phyloP scores from a whole-genome alignment of 2,797 vertebrate species.

The Yasuhikotakia modesta region DNA sequence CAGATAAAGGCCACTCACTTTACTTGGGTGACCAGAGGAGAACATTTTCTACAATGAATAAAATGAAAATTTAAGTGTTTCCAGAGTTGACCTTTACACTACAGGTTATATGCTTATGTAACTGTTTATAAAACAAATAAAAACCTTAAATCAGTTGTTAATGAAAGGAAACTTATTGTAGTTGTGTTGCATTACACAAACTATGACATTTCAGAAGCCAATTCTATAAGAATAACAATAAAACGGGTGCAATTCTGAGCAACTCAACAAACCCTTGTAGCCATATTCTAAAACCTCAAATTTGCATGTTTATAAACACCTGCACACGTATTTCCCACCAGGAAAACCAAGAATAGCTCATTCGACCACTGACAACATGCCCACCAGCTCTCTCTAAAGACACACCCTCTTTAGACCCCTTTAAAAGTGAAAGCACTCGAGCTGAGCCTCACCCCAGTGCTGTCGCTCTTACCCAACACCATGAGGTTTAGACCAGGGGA shows the following conservation, averaged over 20 bases:
- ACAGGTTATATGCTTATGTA: too few species aligned
- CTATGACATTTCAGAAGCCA: neutral
- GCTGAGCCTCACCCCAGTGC: neutral
- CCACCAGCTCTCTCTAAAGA: neutral
- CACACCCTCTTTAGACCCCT: neutral
- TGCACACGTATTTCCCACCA: conserved; percentile 18
- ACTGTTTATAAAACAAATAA: too few species aligned
- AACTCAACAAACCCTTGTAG: neutral
- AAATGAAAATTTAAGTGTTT: neutral
- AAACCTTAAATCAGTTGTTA: too few species aligned
- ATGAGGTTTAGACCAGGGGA: conserved; percentile 16
- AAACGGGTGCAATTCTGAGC: conserved; percentile 3
- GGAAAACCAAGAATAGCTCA: conserved; percentile 10
- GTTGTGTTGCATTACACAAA: neutral
- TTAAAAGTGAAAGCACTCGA: conserved; percentile 10
- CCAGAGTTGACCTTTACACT: too few species aligned
- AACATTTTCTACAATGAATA: neutral
- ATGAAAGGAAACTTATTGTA: neutral
- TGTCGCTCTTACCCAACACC: conserved; percentile 18
- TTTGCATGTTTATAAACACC: conserved; percentile 25
- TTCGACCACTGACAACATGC: neutral
- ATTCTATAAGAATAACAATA: neutral
- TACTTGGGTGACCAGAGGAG: neutral
- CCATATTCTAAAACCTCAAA: conserved; percentile 1
- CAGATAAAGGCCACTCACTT: too few species aligned